Conservation (phyloP, 2,113 vertebrate species). For the Tragelaphus buxtoni region DNA sequence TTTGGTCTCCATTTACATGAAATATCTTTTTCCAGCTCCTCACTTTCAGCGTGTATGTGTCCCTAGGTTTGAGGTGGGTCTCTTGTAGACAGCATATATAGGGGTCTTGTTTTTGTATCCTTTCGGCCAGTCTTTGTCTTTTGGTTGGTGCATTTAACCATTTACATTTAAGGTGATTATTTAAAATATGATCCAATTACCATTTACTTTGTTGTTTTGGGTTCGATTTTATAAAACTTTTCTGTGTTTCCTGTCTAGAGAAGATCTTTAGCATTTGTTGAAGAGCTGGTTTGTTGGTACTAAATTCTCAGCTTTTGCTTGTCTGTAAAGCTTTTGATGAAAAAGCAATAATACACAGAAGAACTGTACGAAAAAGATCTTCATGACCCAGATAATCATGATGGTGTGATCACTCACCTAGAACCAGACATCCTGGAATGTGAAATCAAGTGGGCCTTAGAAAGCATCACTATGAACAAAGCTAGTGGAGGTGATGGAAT, state of each 20-base stretch:
- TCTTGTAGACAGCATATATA: neutral
- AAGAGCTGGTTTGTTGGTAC: neutral
- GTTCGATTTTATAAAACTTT: neutral
- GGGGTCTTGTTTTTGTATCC: neutral
- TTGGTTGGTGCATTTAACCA: neutral
- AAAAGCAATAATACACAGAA: neutral
- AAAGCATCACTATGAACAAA: neutral
- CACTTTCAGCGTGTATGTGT: neutral
- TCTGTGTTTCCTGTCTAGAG: neutral
- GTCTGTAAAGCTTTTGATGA: neutral
- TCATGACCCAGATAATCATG: neutral
- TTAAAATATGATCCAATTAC: neutral
- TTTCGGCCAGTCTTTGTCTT: neutral
- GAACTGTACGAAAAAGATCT: neutral
- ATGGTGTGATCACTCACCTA: neutral
- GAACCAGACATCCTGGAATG: neutral
- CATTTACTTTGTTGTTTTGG: neutral
- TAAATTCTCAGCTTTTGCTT: neutral
- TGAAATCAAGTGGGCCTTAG: neutral
- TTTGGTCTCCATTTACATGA: neutral
- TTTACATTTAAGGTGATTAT: neutral
- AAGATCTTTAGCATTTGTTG: neutral
- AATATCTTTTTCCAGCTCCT: neutral
- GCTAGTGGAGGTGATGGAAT: neutral
- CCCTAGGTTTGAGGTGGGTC: neutral